phyloP scores from a whole-genome alignment of 92 coral and sea anemone genomes.

The Blastomussa wellsi region DNA sequence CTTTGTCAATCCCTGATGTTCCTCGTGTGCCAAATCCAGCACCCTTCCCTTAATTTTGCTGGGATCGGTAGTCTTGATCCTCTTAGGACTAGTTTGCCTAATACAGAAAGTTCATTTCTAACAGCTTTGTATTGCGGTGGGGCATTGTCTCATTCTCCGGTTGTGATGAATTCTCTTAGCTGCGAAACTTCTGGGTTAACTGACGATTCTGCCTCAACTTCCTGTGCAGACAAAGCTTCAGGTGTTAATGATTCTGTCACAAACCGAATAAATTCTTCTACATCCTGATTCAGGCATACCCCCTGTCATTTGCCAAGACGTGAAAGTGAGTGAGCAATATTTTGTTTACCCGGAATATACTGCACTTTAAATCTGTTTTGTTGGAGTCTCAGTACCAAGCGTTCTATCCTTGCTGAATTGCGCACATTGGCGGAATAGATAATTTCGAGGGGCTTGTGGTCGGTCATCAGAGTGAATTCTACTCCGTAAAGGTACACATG shows the following conservation, averaged over 20 bases:
- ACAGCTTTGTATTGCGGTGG: slow-evolving; percentile 15
- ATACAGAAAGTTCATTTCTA: slow-evolving; percentile 25
- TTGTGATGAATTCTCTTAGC: neutral
- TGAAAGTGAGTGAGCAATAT: no score
- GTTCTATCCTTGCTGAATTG: slow-evolving; percentile 41
- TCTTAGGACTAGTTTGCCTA: slow-evolving; percentile 15
- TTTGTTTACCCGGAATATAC: slow-evolving; percentile 44
- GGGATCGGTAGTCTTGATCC: slow-evolving; percentile 27
- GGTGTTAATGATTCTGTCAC: no score
- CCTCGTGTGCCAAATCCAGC: slow-evolving; percentile 44
- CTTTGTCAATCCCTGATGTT: slow-evolving; percentile 33
- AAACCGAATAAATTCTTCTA: slow-evolving; percentile 43
- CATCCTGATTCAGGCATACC: slow-evolving; percentile 16
- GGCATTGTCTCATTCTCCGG: slow-evolving; percentile 26
- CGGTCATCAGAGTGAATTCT: slow-evolving; percentile 29
- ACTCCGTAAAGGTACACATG: slow-evolving; percentile 40
- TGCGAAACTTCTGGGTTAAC: no score
- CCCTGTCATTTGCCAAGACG: neutral
- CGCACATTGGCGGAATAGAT: slow-evolving; percentile 26
- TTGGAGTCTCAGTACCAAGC: slow-evolving; percentile 53
- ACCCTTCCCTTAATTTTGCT: slow-evolving; percentile 1
- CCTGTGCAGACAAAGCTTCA: no score
- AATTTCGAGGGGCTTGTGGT: slow-evolving; percentile 49
- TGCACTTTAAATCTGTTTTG: slow-evolving; percentile 37
- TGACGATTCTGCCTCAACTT: slow-evolving; percentile 50